phyloP scores from a whole-genome alignment of 2,888 invertebrate species.

The Ischnura elegans region DNA sequence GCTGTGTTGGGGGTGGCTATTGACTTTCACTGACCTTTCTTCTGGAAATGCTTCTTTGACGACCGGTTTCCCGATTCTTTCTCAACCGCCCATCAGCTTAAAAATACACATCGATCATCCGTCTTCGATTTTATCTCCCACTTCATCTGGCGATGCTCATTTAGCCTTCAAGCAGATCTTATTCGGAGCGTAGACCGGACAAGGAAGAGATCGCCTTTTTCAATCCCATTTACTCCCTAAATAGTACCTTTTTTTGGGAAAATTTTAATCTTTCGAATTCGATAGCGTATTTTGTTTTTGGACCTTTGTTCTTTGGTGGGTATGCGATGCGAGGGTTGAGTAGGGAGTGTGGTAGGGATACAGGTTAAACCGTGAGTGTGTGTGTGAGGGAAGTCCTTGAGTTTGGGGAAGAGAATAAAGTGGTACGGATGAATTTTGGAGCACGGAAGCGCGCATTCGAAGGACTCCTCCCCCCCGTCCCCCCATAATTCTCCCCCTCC shows the following conservation, averaged over 20 bases:
- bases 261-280: not conserved
- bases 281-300: not conserved
- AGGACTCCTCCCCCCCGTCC: not conserved
- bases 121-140: not conserved
- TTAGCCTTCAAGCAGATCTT: not conserved
- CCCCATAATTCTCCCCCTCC: not conserved
- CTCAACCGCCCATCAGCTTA: not conserved
- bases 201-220: not conserved
- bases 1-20: not conserved
- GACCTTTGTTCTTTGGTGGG: not conserved
- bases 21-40: not conserved
- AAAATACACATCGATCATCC: not conserved
- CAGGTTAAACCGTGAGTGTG: too few species aligned
- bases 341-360: not conserved
- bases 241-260: not conserved
- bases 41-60: not conserved
- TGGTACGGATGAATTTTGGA: not conserved
- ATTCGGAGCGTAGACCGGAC: not conserved
- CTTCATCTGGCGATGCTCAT: not conserved
- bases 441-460: not conserved
- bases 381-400: not conserved
- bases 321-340: not conserved
- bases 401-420: not conserved
- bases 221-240: not conserved
- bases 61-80: not conserved